phyloP scores from a whole-genome alignment of 35 echinoderm and acorn worm species.

The Chiridota heheva region DNA sequence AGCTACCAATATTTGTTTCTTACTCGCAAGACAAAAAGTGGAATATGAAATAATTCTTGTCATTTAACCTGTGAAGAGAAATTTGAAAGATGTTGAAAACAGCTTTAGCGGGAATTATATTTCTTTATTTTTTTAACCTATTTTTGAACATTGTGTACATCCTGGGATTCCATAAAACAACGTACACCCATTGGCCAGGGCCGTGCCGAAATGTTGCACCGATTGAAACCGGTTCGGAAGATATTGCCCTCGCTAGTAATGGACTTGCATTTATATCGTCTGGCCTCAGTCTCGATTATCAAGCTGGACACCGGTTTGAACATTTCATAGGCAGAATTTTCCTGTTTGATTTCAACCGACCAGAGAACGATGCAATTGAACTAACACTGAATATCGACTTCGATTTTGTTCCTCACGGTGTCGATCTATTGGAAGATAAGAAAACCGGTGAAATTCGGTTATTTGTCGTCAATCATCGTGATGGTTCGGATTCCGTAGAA shows the following conservation, averaged over 20 bases:
- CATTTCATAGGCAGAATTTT: slow-evolving; percentile 21
- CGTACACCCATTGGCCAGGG: slow-evolving; percentile 43
- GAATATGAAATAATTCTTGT: too few relatives aligned
- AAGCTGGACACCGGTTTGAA: slow-evolving; percentile 14
- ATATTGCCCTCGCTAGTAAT: slow-evolving; percentile 7
- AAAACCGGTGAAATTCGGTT: slow-evolving; percentile 11
- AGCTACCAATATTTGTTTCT: too few relatives aligned
- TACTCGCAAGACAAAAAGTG: too few relatives aligned
- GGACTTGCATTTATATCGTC: slow-evolving; percentile 42
- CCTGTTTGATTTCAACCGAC: slow-evolving; percentile 30
- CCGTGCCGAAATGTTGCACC: slow-evolving; percentile 26
- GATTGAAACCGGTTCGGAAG: slow-evolving; percentile 15
- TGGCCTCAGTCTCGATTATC: slow-evolving; percentile 1
- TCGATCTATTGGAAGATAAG: slow-evolving; percentile 12
- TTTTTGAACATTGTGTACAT: too few relatives aligned
- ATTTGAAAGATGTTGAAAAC: too few relatives aligned
- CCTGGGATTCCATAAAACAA: too few relatives aligned
- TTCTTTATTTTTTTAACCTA: too few relatives aligned
- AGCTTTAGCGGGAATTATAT: too few relatives aligned
- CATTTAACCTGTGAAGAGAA: too few relatives aligned
- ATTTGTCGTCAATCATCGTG: slow-evolving; percentile 37
- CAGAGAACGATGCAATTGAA: slow-evolving; percentile 4
- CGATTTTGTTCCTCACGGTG: slow-evolving; percentile 40
- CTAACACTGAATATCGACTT: slow-evolving; percentile 10
- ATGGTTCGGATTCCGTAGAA: slow-evolving; percentile 10